Evolutionary conservation across 2,113 vertebrate genomes (phyloP).

Genomic region (Labeo catla): DNA sequence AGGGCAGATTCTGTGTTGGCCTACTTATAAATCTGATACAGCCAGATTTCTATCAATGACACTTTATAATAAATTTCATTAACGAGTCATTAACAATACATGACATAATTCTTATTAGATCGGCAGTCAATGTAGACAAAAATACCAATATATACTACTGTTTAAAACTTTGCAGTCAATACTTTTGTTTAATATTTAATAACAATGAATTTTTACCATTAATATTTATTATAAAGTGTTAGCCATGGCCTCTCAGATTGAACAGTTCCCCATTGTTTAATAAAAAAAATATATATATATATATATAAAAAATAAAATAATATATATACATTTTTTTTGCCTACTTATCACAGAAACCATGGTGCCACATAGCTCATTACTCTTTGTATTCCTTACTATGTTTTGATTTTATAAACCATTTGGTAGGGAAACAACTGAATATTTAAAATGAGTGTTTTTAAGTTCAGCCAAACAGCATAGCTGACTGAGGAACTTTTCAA

Average conservation of each 20-base stretch:
- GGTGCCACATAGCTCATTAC: neutral
- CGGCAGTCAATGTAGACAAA: neutral
- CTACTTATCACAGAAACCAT: neutral
- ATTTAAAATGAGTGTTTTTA: neutral
- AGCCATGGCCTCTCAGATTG: neutral
- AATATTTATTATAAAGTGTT: neutral
- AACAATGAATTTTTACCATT: neutral
- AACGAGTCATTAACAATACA: neutral
- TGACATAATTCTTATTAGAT: neutral
- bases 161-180: too few relatives aligned
- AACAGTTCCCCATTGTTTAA: neutral
- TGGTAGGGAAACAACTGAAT: neutral
- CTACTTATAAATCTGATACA: neutral
- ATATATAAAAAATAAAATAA: too few relatives aligned
- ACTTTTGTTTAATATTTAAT: too few relatives aligned
- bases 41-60: neutral
- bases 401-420: neutral
- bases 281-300: too few relatives aligned
- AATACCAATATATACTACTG: neutral
- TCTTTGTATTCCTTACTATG: neutral
- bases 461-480: neutral
- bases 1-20: constrained; percentile 5
- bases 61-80: neutral
- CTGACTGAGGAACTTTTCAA: neutral
- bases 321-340: neutral